Base-by-base conservation (phyloP, 2,113 vertebrate species). In the Noctilio leporinus region DNA sequence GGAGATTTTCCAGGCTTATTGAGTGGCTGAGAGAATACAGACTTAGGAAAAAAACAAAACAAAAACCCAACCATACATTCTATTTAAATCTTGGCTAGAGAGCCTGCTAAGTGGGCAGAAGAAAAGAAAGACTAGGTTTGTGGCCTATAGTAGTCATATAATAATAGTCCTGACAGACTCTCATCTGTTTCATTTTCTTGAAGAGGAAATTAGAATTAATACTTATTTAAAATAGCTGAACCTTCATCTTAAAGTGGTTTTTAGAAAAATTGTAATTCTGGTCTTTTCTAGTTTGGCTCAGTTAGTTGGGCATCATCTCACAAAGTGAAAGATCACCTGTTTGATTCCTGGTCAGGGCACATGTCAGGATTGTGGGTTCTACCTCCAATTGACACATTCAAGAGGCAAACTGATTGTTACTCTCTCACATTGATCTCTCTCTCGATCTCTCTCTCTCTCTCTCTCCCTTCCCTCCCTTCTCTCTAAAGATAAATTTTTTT, bases 221-320 rank as follows among this genome's bases (percentile, higher is more conserved):
- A 53, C 83, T 96, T 93, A 72, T 65, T 97, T 92, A 62, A 97
- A 97, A 97, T 94, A 94, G 82, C 92, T 96, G 92, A 89, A 77
- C 86, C 35, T 5, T 88, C 86, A 75, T 95, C 83, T 92, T 91
- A 86, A 93, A 35, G n/a, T 70, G 77, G 84, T 33, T 93, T 94
- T 95, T 95, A 53, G 80, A 95, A 95, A 97, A 94, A 88, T 65
- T 14, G 30, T 24, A 62, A 91, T 78, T 89, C 49, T 97, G 94
- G 59, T 28, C 28, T 28, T 62, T 62, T 5, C 59, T 12, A 26
- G 57, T 59, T 24, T 59, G 26, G 4, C 57, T 59, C 57, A 59
- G 10, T 59, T 24, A 26, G 28, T 30, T 59, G 57, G 28, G 26
- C 28, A 10, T 26, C 4, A 28, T 9, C 57, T 26, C 28, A 26